phyloP scores from a whole-genome alignment of 1,140 invertebrate genomes.

The Oryctes rhinoceros region DNA sequence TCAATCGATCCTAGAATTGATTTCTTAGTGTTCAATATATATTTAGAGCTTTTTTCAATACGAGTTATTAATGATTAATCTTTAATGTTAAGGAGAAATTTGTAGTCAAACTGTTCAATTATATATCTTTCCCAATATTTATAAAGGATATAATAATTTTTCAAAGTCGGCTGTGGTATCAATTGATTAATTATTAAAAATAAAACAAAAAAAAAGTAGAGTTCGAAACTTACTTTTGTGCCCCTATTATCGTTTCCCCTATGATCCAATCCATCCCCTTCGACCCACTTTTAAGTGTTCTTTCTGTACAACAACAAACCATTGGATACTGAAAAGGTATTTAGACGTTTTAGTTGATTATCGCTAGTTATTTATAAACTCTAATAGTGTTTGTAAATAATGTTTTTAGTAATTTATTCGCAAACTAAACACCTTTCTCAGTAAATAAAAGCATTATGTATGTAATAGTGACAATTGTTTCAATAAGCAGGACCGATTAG shows the following conservation, averaged over 20 bases:
- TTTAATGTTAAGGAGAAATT: constrained; percentile 11
- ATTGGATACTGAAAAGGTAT: constrained; percentile 11
- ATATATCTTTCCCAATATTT: constrained; percentile 28
- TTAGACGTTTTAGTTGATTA: neutral
- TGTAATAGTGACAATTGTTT: constrained; percentile 20
- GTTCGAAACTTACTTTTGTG: neutral
- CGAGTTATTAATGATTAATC: constrained; percentile 15
- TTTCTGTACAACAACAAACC: neutral
- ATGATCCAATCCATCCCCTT: neutral
- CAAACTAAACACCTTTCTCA: constrained; percentile 20
- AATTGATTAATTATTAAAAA: constrained; percentile 35
- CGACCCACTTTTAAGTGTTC: neutral
- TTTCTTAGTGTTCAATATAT: constrained; percentile 9
- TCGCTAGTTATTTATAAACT: neutral
- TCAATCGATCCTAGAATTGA: neutral
- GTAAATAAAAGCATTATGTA: constrained; percentile 8
- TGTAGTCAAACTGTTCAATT: constrained; percentile 32
- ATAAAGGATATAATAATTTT: constrained; percentile 32
- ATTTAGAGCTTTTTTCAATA: constrained; percentile 3
- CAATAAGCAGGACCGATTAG: neutral
- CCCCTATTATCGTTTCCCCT: neutral
- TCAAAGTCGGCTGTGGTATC: constrained; percentile 36
- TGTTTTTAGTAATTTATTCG: neutral
- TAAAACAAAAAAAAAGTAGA: neutral
- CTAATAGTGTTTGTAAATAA: constrained; percentile 16